A percentile compares a stretch with the other conserved stretches of the same genome.
phyloP scores from a whole-genome alignment of 2,113 vertebrate species.

The Phyllostomus discolor region DNA sequence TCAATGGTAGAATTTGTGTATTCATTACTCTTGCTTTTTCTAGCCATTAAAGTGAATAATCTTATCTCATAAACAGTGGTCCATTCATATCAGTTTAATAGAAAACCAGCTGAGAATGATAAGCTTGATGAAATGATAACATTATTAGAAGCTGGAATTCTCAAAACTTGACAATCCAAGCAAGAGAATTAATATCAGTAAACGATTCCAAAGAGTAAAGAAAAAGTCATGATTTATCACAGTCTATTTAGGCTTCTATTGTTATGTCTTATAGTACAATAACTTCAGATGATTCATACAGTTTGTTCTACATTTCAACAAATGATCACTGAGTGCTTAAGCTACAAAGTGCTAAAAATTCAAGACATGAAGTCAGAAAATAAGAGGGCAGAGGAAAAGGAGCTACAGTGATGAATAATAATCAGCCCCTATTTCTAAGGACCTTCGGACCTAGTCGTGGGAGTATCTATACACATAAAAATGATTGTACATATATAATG shows the following conservation, averaged over 20 bases:
- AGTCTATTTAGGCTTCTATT: slow-evolving; percentile 31
- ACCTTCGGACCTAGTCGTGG: background rate
- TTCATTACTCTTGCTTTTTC: slow-evolving; percentile 10
- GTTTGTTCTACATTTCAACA: background rate
- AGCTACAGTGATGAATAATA: background rate
- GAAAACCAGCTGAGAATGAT: slow-evolving; percentile 42
- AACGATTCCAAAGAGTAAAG: slow-evolving; percentile 34
- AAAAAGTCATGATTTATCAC: slow-evolving; percentile 1
- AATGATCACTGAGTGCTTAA: background rate
- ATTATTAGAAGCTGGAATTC: background rate
- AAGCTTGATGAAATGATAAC: background rate
- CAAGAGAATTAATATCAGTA: background rate
- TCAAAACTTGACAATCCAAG: background rate
- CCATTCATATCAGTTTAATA: background rate
- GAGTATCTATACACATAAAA: background rate
- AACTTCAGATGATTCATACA: background rate
- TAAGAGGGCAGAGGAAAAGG: background rate
- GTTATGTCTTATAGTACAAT: background rate
- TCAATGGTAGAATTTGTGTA: background rate
- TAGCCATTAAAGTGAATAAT: background rate
- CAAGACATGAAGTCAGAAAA: slow-evolving; percentile 16
- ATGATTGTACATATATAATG: background rate
- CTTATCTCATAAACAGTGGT: slow-evolving; percentile 13
- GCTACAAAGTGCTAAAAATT: background rate
- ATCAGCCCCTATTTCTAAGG: background rate